Conservation (phyloP, 2,797 vertebrate species). For the Holocentrus rufus region DNA sequence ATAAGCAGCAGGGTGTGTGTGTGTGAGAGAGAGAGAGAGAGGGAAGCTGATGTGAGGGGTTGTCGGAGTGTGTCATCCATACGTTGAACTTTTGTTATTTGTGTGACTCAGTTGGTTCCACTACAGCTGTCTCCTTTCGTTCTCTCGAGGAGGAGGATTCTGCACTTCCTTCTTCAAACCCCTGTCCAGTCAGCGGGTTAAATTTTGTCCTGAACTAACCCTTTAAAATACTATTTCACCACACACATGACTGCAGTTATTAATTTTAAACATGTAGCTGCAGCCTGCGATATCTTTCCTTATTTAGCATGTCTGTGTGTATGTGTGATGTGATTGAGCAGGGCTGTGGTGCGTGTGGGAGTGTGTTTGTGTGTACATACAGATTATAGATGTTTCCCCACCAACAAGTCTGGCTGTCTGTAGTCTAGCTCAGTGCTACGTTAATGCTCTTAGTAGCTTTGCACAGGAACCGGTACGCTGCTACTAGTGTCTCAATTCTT, state of each 20-base stretch:
- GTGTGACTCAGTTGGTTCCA: too few relatives aligned
- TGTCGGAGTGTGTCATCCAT: background rate
- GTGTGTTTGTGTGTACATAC: constrained; percentile 17
- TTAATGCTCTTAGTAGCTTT: constrained; percentile 71
- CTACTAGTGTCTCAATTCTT: constrained; percentile 17
- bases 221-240: background rate
- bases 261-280: background rate
- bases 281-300: background rate
- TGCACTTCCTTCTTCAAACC: too few relatives aligned
- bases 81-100: background rate
- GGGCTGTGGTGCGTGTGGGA: background rate
- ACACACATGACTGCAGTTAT: background rate
- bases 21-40: background rate
- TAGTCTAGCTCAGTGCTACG: constrained; percentile 30
- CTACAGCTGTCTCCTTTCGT: too few relatives aligned
- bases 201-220: too few relatives aligned
- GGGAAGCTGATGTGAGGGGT: background rate
- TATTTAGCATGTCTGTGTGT: background rate
- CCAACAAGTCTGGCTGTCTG: constrained; percentile 5
- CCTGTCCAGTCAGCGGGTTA: too few relatives aligned
- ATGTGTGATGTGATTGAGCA: background rate
- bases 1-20: constrained; percentile 53
- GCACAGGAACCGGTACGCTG: constrained; percentile 23
- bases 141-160: too few relatives aligned
- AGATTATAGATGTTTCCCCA: constrained; percentile 20